These are phyloP conservation scores for Erythrolamprus reginae DNA, from an alignment of 2,113 vertebrate genomes.

Conservation along the genomic window DNA sequence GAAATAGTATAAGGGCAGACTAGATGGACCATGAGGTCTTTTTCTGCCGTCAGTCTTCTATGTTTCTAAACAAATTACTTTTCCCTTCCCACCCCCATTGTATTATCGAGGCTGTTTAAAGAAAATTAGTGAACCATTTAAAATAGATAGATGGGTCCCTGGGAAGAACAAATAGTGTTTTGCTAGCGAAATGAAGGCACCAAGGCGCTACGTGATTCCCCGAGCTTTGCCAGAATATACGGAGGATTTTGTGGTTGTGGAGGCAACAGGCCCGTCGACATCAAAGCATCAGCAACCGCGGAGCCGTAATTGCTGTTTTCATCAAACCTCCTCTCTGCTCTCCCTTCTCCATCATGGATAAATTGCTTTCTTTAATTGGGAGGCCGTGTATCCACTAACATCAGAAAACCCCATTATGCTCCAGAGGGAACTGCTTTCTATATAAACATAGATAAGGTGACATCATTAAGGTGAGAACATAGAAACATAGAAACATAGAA, in stretches of 20 bases:
- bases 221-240: background rate
- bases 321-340: too few relatives aligned
- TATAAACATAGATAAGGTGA: background rate
- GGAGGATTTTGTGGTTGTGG: background rate
- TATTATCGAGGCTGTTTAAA: background rate
- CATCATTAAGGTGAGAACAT: background rate
- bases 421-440: background rate
- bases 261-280: background rate
- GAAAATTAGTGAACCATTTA: background rate
- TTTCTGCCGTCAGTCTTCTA: too few relatives aligned
- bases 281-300: background rate
- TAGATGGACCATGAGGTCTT: too few relatives aligned
- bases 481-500: too few relatives aligned
- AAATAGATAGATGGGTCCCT: background rate
- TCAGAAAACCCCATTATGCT: background rate
- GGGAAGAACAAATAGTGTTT: background rate
- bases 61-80: background rate
- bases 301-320: background rate
- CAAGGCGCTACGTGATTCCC: rapidly evolving
- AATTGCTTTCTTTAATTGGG: background rate
- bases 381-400: background rate
- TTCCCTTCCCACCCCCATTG: background rate
- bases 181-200: background rate
- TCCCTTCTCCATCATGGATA: background rate
- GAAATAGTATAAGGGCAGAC: too few relatives aligned